Evolutionary conservation across 2,888 invertebrate species (phyloP).

Genomic region (Dilophus febrilis): DNA sequence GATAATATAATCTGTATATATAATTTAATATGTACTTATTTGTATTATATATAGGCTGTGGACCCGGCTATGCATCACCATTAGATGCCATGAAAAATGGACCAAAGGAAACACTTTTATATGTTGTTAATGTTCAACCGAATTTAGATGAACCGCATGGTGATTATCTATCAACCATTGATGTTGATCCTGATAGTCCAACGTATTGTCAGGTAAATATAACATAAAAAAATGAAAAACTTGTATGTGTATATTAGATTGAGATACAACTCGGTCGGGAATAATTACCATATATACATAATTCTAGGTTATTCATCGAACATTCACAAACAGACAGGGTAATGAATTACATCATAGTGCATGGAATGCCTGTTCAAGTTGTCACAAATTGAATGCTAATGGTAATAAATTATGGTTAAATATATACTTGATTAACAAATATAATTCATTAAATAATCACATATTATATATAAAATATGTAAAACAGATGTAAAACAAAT

Average conservation of each 20-base stretch:
- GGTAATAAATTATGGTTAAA: slow-evolving; percentile 16
- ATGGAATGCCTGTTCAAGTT: slow-evolving; percentile 95
- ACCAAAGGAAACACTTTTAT: slow-evolving; percentile 68
- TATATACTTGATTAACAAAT: neutral
- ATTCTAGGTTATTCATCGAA: slow-evolving; percentile 67
- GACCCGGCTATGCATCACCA: slow-evolving; percentile 66
- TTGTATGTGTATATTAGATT: neutral
- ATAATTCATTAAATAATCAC: too few species aligned
- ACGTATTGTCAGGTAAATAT: slow-evolving; percentile 60
- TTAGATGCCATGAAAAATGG: slow-evolving; percentile 68
- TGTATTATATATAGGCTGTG: slow-evolving; percentile 24
- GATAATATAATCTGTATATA: too few species aligned
- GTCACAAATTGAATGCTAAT: slow-evolving; percentile 36
- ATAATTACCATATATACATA: neutral
- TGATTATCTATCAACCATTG: slow-evolving; percentile 81
- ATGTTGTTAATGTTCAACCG: slow-evolving; percentile 77
- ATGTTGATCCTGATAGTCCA: slow-evolving; percentile 73
- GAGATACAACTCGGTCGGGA: neutral
- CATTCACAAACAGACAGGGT: slow-evolving; percentile 54
- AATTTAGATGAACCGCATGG: slow-evolving; percentile 44
- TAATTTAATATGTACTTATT: too few species aligned
- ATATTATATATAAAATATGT: neutral
- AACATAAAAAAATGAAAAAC: neutral
- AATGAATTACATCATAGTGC: slow-evolving; percentile 93
- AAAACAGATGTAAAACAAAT: slow-evolving; percentile 18